Percentiles rank a stretch among this genome's conserved stretches.
Evolutionary conservation across 2,888 invertebrate genomes (phyloP).

Genomic region (Hirtodrosophila alboralis): DNA sequence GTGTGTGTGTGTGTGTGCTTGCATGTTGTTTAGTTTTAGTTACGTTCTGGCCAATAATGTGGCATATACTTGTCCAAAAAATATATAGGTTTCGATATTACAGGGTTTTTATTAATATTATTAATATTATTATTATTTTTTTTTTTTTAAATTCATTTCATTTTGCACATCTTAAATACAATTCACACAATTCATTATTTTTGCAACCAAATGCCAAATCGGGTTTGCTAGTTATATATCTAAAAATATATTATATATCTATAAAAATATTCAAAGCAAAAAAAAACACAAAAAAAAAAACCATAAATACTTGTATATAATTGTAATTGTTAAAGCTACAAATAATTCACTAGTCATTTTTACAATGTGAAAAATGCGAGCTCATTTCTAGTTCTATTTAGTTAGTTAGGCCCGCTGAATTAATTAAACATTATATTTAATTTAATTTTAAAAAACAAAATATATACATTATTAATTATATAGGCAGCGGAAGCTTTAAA

Average conservation of each 20-base stretch:
- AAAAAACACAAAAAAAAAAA: no score
- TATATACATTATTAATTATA: slow-evolving; percentile 27
- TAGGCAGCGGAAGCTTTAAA: slow-evolving; percentile 54
- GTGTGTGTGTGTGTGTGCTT: slow-evolving; percentile 19
- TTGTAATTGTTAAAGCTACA: slow-evolving; percentile 55
- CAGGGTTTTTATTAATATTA: slow-evolving; percentile 50
- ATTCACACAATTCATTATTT: slow-evolving; percentile 48
- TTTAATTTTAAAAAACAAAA: slow-evolving; percentile 5
- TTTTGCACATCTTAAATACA: slow-evolving; percentile 36
- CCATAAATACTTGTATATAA: slow-evolving; percentile 52
- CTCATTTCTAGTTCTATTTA: slow-evolving; percentile 68
- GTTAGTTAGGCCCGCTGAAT: slow-evolving; percentile 41
- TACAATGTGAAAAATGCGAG: slow-evolving; percentile 81
- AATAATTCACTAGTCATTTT: slow-evolving; percentile 81
- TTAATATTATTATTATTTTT: no score
- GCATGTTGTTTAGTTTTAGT: slow-evolving; percentile 41
- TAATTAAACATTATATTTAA: slow-evolving; percentile 20
- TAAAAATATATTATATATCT: slow-evolving; percentile 4
- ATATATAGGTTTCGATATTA: slow-evolving; percentile 35
- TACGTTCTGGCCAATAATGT: slow-evolving; percentile 66
- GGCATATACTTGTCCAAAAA: slow-evolving; percentile 55
- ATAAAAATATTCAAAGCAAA: neutral
- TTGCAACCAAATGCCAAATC: slow-evolving; percentile 72
- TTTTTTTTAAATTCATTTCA: no score
- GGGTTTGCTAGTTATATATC: slow-evolving; percentile 63